These are phyloP conservation scores for Neodon shergylaensis DNA, from an alignment of 2,113 vertebrate species.

Conservation along the genomic window DNA sequence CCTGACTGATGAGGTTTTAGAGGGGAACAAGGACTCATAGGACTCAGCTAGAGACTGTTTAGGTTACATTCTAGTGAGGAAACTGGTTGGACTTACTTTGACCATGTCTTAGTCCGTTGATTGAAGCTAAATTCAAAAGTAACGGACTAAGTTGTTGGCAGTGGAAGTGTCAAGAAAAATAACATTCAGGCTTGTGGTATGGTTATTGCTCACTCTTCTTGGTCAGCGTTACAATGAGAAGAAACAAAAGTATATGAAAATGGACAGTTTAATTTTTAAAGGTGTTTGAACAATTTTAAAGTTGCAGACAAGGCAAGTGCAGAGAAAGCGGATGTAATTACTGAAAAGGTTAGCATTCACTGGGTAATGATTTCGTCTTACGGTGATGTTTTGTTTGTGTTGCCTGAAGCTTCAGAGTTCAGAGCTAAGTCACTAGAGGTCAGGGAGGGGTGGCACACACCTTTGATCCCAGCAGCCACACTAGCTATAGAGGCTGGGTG, in stretches of 20 bases:
- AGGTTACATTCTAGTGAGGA: neutral
- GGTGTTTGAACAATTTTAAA: neutral
- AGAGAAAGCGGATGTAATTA: neutral
- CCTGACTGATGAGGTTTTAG: neutral
- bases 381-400: no score
- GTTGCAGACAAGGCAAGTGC: neutral
- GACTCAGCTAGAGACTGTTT: neutral
- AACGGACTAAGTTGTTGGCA: neutral
- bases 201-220: neutral
- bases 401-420: no score
- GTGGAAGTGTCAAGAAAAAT: neutral
- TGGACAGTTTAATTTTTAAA: neutral
- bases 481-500: no score
- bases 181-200: neutral
- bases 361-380: neutral
- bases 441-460: no score
- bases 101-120: neutral
- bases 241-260: neutral
- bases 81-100: neutral
- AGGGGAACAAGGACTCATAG: neutral
- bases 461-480: no score
- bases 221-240: neutral
- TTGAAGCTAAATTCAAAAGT: neutral
- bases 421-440: no score
- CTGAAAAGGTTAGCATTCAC: neutral